A percentile compares a stretch with the other conserved stretches of the same genome.
These are phyloP conservation scores for Gymnothorax javanicus DNA, from an alignment of 2,797 vertebrate species.

Conservation along the genomic window DNA sequence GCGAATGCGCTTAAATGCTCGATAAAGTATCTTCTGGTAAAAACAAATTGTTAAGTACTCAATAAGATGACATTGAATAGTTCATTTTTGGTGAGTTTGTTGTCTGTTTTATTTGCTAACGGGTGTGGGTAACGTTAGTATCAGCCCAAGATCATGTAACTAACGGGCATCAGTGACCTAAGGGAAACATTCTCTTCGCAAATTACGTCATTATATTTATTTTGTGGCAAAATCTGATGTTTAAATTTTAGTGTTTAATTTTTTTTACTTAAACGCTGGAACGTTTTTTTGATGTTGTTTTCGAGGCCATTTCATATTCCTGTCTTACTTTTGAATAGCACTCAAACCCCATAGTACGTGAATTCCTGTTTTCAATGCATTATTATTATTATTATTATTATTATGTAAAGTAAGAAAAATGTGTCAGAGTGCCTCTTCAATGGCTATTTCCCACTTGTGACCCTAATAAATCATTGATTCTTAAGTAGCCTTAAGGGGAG, in stretches of 20 bases:
- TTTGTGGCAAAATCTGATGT: background rate
- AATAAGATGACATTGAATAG: background rate
- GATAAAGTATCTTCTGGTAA: background rate
- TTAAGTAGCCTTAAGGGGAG: background rate
- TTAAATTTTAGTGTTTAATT: background rate
- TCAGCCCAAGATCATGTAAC: constrained; percentile 15
- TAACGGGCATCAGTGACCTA: background rate
- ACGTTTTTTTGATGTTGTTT: too few species aligned
- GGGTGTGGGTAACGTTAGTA: constrained; percentile 17
- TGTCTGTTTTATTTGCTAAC: constrained; percentile 31
- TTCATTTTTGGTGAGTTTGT: background rate
- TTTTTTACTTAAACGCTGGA: too few species aligned
- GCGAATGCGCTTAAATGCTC: constrained; percentile 14
- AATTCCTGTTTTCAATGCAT: background rate
- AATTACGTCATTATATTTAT: constrained; percentile 1
- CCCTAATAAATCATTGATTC: background rate
- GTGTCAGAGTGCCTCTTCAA: background rate
- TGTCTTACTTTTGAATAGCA: background rate
- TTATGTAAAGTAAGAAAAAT: background rate
- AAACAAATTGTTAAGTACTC: background rate
- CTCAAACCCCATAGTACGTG: too few species aligned
- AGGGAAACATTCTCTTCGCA: background rate
- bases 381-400: background rate
- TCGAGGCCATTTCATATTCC: background rate
- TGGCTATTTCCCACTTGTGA: background rate